Conservation (phyloP, 2,888 invertebrate species). For the Pharmacophagus antenor region DNA sequence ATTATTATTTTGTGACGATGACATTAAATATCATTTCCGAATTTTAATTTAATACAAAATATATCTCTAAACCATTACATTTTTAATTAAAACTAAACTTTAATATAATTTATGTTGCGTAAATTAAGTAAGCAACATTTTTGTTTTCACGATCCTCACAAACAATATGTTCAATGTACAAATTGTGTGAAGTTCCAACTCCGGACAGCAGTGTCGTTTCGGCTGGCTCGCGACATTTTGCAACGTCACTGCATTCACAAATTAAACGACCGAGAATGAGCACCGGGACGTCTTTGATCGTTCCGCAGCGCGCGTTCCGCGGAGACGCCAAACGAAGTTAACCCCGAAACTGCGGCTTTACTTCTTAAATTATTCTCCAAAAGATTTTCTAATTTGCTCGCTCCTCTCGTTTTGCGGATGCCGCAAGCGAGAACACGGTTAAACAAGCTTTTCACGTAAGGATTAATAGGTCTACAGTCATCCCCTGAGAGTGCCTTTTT, state of each 20-base stretch:
- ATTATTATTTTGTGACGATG: no score
- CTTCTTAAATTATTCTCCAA: slow-evolving; percentile 77
- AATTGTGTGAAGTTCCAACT: slow-evolving; percentile 18
- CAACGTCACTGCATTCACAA: slow-evolving; percentile 50
- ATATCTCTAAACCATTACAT: no score
- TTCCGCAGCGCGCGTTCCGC: slow-evolving; percentile 40
- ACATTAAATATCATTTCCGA: no score
- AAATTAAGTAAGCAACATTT: no score
- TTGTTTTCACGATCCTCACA: not conserved
- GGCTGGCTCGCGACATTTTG: slow-evolving; percentile 39
- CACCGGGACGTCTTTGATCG: slow-evolving; percentile 49
- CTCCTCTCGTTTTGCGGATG: slow-evolving; percentile 56
- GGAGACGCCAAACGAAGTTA: slow-evolving; percentile 59
- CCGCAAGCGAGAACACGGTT: slow-evolving; percentile 57
- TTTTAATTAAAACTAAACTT: no score
- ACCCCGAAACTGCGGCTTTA: slow-evolving; percentile 52
- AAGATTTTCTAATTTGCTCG: slow-evolving; percentile 80
- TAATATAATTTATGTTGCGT: no score
- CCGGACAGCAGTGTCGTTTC: slow-evolving; percentile 26
- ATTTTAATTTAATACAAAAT: no score
- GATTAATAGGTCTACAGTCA: slow-evolving; percentile 61
- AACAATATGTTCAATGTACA: not conserved
- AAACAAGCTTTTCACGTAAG: slow-evolving; percentile 43
- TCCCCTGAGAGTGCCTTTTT: slow-evolving; percentile 59
- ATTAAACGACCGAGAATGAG: slow-evolving; percentile 52